These are phyloP conservation scores for Erythrolamprus reginae DNA, from an alignment of 2,113 vertebrate genomes.

Conservation along the genomic window DNA sequence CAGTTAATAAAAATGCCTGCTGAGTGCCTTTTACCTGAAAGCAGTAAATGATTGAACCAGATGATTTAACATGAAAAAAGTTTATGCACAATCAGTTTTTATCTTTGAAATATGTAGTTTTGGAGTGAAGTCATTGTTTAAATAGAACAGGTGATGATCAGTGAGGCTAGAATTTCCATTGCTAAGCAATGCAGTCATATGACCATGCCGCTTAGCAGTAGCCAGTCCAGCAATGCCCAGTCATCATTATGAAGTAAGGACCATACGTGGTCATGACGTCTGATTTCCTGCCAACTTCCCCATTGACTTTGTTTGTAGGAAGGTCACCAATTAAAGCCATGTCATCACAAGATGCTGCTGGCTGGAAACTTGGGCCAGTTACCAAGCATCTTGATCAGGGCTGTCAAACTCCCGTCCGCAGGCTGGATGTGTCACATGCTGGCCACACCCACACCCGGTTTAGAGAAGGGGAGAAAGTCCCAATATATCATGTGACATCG, in stretches of 20 bases:
- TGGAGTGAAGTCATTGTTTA: not conserved
- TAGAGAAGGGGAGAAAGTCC: too few relatives aligned
- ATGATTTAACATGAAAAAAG: not conserved
- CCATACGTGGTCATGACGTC: not conserved
- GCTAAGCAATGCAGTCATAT: not conserved
- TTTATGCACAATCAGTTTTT: not conserved
- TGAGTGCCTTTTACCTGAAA: not conserved
- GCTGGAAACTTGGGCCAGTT: not conserved
- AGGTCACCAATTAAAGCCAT: not conserved
- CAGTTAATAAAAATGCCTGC: not conserved
- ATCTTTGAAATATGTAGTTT: not conserved
- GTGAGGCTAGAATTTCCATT: not conserved
- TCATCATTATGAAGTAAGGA: not conserved
- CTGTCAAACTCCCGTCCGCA: too few relatives aligned
- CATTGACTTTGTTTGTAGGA: not conserved
- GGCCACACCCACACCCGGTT: too few relatives aligned
- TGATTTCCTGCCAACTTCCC: not conserved
- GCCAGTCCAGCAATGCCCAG: not conserved
- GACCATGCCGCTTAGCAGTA: not conserved
- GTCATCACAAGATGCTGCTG: not conserved
- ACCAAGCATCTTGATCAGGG: not conserved
- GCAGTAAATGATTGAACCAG: not conserved
- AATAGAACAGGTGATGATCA: not conserved
- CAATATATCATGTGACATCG: too few relatives aligned
- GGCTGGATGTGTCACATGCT: too few relatives aligned